phyloP scores from a whole-genome alignment of 1,140 invertebrate genomes.

The Microplitis demolitor region DNA sequence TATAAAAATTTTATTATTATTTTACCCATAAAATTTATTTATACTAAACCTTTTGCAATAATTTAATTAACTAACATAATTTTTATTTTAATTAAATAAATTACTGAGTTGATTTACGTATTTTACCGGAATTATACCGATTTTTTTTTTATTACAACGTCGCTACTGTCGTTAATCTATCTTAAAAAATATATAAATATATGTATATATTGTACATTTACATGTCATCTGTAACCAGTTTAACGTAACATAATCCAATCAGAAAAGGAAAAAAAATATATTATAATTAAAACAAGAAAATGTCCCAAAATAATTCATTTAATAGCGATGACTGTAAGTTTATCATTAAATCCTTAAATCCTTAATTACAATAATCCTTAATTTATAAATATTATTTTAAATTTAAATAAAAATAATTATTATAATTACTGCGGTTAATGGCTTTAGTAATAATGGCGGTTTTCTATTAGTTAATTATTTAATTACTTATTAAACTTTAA shows the following conservation, averaged over 20 bases:
- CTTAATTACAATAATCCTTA: background rate
- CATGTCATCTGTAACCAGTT: background rate
- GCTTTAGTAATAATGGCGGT: conserved; percentile 45
- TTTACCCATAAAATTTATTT: too few species aligned
- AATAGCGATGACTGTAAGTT: conserved; percentile 48
- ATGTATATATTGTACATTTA: background rate
- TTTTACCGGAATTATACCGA: too few species aligned
- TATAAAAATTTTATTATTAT: too few species aligned
- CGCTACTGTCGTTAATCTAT: too few species aligned
- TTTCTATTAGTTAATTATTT: conserved; percentile 51
- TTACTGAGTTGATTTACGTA: background rate
- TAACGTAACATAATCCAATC: background rate
- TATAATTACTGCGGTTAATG: background rate
- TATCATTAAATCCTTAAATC: background rate
- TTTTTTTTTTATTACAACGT: background rate
- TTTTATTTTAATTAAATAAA: background rate
- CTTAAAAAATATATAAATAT: too few species aligned
- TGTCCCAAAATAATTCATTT: conserved; percentile 42
- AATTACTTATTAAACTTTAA: too few species aligned
- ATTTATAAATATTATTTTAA: too few species aligned
- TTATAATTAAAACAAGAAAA: conserved; percentile 22
- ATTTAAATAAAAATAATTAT: background rate
- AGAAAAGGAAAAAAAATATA: background rate
- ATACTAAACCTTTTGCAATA: too few species aligned
- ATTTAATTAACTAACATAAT: too few species aligned